A percentile compares a stretch with the other conserved stretches of the same genome.
These are phyloP conservation scores for Drosophila kepulauana DNA, from an alignment of 1,140 invertebrate species.

Conservation along the genomic window DNA sequence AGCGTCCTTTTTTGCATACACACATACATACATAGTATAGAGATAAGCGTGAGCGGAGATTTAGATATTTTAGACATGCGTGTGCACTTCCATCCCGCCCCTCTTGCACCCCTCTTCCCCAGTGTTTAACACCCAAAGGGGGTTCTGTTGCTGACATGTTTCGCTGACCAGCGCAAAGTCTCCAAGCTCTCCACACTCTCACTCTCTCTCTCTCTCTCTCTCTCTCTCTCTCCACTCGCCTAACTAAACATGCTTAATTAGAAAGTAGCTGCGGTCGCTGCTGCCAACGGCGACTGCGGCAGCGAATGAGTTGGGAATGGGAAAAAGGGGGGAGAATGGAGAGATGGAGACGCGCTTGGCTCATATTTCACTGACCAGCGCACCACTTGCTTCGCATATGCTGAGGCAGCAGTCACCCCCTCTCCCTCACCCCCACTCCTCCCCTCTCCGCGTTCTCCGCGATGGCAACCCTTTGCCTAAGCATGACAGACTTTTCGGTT, in stretches of 20 bases:
- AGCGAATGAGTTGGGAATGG: not conserved
- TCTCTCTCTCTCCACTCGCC: constrained; percentile 15
- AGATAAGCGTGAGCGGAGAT: constrained; percentile 69
- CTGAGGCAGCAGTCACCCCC: not conserved
- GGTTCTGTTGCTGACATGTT: constrained; percentile 64
- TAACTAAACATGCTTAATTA: constrained; percentile 82
- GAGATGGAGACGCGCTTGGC: constrained; percentile 34
- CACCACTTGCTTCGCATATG: not conserved
- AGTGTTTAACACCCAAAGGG: not conserved
- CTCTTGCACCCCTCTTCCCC: not conserved
- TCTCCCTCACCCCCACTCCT: not conserved
- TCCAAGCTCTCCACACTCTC: not conserved
- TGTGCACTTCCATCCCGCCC: constrained; percentile 42
- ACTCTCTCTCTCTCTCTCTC: not conserved
- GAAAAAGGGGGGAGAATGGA: too few relatives aligned
- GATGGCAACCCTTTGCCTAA: constrained; percentile 1
- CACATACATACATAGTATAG: not conserved
- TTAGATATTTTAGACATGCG: constrained; percentile 80
- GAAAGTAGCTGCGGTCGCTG: constrained; percentile 72
- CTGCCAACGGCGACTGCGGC: constrained; percentile 6
- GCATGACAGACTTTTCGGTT: constrained; percentile 33
- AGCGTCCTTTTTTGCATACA: constrained; percentile 3
- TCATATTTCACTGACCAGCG: constrained; percentile 75
- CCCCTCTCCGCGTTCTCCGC: not conserved
- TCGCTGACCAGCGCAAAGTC: constrained; percentile 42